Conservation (phyloP, 2,113 vertebrate genomes). For the Prochilodus magdalenae region DNA sequence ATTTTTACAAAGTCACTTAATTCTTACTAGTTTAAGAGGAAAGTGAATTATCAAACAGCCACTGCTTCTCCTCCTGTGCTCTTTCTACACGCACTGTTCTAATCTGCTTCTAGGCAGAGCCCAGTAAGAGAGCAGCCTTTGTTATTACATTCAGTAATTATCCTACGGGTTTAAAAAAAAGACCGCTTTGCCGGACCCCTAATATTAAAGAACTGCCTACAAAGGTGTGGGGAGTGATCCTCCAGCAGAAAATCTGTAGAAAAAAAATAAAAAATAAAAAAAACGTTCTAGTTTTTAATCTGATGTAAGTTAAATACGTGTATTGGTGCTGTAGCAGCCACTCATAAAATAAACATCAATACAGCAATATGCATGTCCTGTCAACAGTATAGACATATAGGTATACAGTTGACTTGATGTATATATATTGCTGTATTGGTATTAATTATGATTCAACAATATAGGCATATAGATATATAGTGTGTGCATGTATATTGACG, state of each 20-base stretch:
- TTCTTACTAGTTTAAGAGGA: conserved; percentile 44
- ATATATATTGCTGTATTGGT: too few relatives aligned
- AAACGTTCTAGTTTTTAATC: background rate
- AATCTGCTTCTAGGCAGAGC: conserved; percentile 49
- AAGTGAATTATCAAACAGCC: conserved; percentile 55
- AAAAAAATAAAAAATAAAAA: too few relatives aligned
- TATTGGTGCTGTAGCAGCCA: background rate
- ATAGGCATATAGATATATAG: too few relatives aligned
- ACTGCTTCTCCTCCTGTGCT: conserved; percentile 34
- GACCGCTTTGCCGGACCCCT: conserved; percentile 3
- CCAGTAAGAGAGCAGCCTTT: conserved; percentile 15
- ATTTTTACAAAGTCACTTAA: conserved; percentile 53
- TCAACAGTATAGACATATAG: too few relatives aligned
- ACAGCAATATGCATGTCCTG: too few relatives aligned
- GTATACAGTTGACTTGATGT: too few relatives aligned
- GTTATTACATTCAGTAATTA: conserved; percentile 49
- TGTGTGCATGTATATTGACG: too few relatives aligned
- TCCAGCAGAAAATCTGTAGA: background rate
- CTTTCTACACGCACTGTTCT: conserved; percentile 41
- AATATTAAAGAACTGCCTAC: conserved; percentile 33
- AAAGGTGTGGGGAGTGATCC: background rate
- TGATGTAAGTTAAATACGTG: background rate
- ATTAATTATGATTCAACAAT: too few relatives aligned
- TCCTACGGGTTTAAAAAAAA: conserved; percentile 17
- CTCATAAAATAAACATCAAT: background rate